These are phyloP conservation scores for Lepidurus apus DNA, from an alignment of 1,140 invertebrate species.

Conservation along the genomic window DNA sequence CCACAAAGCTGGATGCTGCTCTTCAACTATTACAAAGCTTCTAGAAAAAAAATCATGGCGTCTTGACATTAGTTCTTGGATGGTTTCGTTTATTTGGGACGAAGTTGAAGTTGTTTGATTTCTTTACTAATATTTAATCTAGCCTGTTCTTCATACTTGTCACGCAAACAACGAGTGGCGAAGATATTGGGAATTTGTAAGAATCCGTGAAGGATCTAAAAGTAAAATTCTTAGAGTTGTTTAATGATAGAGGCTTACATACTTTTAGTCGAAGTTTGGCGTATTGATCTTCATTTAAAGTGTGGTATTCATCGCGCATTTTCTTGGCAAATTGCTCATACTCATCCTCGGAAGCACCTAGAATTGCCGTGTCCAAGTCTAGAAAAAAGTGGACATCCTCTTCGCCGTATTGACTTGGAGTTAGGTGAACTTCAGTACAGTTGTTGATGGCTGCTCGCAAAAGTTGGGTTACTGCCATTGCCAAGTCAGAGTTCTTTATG, in stretches of 20 bases:
- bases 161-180: slow-evolving; percentile 56
- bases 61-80: too few relatives aligned
- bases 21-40: slow-evolving; percentile 10
- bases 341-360: slow-evolving; percentile 1
- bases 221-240: background rate
- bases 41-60: background rate
- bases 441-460: slow-evolving; percentile 22
- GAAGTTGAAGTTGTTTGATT: slow-evolving; percentile 43
- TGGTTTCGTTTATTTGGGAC: background rate
- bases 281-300: slow-evolving; percentile 30
- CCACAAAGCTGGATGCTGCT: slow-evolving; percentile 13
- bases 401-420: slow-evolving; percentile 19
- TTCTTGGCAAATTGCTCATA: slow-evolving; percentile 26
- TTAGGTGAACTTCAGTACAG: slow-evolving; percentile 27
- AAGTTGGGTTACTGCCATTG: background rate
- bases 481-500: slow-evolving; percentile 15
- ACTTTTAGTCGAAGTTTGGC: slow-evolving; percentile 27
- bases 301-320: slow-evolving; percentile 30
- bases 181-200: slow-evolving; percentile 61
- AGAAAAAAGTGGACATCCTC: slow-evolving; percentile 33
- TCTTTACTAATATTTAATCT: slow-evolving; percentile 56
- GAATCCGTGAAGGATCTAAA: slow-evolving; percentile 56
- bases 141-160: slow-evolving; percentile 55
- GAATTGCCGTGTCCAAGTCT: slow-evolving; percentile 32
- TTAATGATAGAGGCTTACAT: background rate